Conservation (phyloP, 1,140 invertebrate species). For the Armadillidium nasatum region DNA sequence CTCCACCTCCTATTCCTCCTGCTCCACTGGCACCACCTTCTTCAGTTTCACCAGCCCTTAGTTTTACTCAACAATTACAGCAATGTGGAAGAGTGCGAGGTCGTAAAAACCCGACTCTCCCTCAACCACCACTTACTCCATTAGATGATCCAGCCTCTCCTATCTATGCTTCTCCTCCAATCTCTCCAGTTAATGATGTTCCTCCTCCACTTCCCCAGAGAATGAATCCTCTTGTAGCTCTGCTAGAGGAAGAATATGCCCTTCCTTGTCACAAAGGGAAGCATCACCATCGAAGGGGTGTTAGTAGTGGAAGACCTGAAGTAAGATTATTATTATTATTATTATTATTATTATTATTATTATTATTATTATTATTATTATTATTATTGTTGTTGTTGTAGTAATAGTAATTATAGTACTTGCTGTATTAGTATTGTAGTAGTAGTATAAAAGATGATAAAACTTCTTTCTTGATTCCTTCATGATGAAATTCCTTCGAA, state of each 20-base stretch:
- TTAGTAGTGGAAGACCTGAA: background rate
- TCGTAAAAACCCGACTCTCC: constrained; percentile 39
- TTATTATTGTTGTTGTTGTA: too few species aligned
- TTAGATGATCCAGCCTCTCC: constrained; percentile 72
- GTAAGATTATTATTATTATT: background rate
- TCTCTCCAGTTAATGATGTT: constrained; percentile 70
- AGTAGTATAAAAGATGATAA: too few species aligned
- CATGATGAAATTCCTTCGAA: too few species aligned
- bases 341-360: too few species aligned
- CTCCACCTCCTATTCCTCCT: constrained; percentile 17
- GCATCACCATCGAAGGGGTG: constrained; percentile 12
- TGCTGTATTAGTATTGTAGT: too few species aligned
- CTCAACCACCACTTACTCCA: constrained; percentile 53
- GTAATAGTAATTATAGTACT: too few species aligned
- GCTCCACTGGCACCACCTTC: constrained; percentile 48
- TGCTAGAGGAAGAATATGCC: constrained; percentile 42
- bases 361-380: too few species aligned
- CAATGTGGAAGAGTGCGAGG: constrained; percentile 53
- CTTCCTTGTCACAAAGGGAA: constrained; percentile 31
- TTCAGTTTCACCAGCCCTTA: constrained; percentile 47
- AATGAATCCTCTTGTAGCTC: constrained; percentile 32
- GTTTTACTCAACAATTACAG: constrained; percentile 73
- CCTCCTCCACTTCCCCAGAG: constrained; percentile 32
- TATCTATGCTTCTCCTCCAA: constrained; percentile 74
- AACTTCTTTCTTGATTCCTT: too few species aligned